These are phyloP conservation scores for Anseranas semipalmata DNA, from an alignment of 2,113 vertebrate genomes.

Conservation along the genomic window DNA sequence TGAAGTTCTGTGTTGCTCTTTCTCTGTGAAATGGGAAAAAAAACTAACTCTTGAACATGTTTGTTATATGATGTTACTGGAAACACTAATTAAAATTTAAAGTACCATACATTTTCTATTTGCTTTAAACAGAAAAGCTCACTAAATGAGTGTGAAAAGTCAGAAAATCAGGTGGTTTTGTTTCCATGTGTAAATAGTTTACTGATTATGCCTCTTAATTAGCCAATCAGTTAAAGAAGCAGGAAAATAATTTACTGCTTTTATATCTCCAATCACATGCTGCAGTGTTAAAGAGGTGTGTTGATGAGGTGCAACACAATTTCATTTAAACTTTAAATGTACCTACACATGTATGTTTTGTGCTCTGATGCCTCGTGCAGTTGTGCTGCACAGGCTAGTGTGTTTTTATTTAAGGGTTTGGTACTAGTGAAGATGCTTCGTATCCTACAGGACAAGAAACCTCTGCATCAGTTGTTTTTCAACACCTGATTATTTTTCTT, in stretches of 20 bases:
- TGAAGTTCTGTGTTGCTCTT: background rate
- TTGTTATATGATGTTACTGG: background rate
- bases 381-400: background rate
- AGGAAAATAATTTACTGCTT: background rate
- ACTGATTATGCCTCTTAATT: background rate
- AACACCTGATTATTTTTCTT: background rate
- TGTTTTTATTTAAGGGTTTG: background rate
- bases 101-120: background rate
- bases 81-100: background rate
- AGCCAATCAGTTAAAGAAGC: constrained; percentile 1
- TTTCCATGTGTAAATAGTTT: background rate
- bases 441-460: background rate
- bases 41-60: background rate
- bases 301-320: background rate
- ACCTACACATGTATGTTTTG: rapidly evolving
- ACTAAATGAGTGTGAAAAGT: background rate
- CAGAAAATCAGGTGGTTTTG: background rate
- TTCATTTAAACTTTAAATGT: background rate
- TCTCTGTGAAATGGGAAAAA: background rate
- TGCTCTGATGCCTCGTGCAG: rapidly evolving
- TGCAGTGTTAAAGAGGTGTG: background rate
- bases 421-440: background rate
- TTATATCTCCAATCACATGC: background rate
- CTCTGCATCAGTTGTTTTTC: background rate
- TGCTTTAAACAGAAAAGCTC: background rate